Evolutionary conservation across 2,797 vertebrate species (phyloP).

Genomic region (Coccyzus lansbergi): DNA sequence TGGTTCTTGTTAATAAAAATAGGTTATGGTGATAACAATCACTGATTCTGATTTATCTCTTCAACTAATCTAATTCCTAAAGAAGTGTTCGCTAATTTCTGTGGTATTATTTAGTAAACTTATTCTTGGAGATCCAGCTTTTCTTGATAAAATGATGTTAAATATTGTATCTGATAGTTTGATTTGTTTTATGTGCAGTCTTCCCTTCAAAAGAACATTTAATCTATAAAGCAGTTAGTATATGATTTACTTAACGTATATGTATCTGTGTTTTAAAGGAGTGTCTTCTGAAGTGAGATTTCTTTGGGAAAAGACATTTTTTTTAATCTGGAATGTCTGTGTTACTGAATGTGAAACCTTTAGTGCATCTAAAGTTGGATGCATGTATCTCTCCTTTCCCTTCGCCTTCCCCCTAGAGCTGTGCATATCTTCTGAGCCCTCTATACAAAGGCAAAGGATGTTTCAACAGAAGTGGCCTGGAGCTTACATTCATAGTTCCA

Average conservation of each 20-base stretch:
- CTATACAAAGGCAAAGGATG: no score
- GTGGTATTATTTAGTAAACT: not conserved
- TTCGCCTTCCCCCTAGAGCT: no score
- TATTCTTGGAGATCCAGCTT: not conserved
- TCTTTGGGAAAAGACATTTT: not conserved
- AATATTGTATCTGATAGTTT: not conserved
- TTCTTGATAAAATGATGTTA: not conserved
- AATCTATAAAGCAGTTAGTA: not conserved
- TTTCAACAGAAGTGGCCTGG: no score
- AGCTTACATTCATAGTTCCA: no score
- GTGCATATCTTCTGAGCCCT: no score
- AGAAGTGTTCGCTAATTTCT: not conserved
- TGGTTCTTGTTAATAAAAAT: slow-evolving; percentile 33
- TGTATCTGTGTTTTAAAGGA: not conserved
- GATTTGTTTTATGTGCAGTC: not conserved
- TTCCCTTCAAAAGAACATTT: not conserved
- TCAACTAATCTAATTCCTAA: not conserved
- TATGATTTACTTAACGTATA: not conserved
- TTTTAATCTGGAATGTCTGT: no score
- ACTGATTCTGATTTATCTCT: not conserved
- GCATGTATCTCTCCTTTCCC: no score
- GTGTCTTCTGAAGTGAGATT: not conserved
- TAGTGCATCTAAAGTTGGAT: no score
- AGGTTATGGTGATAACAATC: not conserved
- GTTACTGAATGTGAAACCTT: no score